Evolutionary conservation across 2,797 vertebrate genomes (phyloP), one percentile per base, ranked within the genome.

Genomic region (Ibycter americanus): DNA sequence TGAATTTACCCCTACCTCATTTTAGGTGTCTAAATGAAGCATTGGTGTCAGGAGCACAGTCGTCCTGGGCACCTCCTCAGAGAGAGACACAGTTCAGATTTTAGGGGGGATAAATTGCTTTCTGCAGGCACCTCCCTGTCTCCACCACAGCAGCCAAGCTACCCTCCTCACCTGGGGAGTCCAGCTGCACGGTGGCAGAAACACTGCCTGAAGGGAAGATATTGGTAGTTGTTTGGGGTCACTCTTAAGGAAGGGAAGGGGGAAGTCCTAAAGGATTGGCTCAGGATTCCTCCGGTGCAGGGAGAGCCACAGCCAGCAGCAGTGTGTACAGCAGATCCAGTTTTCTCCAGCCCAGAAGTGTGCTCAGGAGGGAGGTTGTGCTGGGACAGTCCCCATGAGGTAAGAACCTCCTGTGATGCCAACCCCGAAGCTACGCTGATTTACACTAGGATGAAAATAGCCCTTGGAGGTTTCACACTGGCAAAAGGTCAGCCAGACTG

Each of bases 361-460:
- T 56, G 15, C 42, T 80, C 2, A 0, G 2, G 38, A 83, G 76
- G 46, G 87, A 89, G 71, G 81, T 61, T 91, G 40, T 71, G 8
- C 74, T 85, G 36, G 71, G 87, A 92, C 82, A 93, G 89, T 83
- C 67, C 40, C 40, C 25, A 11, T 74, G 78, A 74, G 61, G 71
- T 91, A 61, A 96, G 63, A 89, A 78, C 65, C 65, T 87, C 23
- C 84, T 61, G 36, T 87, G 92, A 87, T 91, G 82, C 68, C 91
- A 97, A 11, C 12, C 27, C 40, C 0, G 0, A 85, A 92, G 67
- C 67, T 87, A 78, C 3, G 2, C 63, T 85, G 72, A 93, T 87
- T 94, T 92, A 61, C 81, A 63, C 55, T 54, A 74, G 83, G 83
- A 94, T 96, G 74, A 87, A 96, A 93, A 93, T 94, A 96, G 72